Evolutionary conservation across 2,113 vertebrate species (phyloP).

Genomic region (Melospiza georgiana): DNA sequence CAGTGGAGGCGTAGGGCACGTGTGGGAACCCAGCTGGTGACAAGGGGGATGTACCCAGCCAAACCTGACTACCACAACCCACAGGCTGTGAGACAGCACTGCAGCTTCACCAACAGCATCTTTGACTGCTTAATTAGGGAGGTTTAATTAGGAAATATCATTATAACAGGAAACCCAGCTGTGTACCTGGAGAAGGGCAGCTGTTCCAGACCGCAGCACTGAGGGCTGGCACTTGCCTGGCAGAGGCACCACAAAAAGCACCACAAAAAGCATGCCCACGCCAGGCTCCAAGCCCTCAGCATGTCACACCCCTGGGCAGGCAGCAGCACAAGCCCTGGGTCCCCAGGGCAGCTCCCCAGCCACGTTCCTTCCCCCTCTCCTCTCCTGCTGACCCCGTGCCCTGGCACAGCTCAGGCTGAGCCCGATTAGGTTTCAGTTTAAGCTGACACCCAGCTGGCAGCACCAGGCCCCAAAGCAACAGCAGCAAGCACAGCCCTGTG

Average conservation of each 20-base stretch:
- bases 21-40: not conserved
- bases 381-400: not conserved
- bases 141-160: not conserved
- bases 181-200: not conserved
- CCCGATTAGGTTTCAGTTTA: constrained; percentile 18
- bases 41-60: not conserved
- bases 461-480: not conserved
- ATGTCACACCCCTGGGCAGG: accelerated
- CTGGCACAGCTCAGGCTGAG: not conserved
- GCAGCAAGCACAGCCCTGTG: not conserved
- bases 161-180: not conserved
- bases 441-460: not conserved
- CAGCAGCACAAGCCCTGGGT: not conserved
- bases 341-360: not conserved
- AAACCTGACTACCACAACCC: not conserved
- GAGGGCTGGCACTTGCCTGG: not conserved
- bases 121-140: not conserved
- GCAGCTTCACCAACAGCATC: not conserved
- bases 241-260: not conserved
- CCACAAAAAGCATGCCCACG: not conserved
- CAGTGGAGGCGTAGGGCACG: accelerated
- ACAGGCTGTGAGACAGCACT: not conserved
- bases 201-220: accelerated
- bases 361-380: not conserved
- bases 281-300: accelerated